Base-by-base conservation (phyloP, 2,888 invertebrate species). In the Tipula confusa region DNA sequence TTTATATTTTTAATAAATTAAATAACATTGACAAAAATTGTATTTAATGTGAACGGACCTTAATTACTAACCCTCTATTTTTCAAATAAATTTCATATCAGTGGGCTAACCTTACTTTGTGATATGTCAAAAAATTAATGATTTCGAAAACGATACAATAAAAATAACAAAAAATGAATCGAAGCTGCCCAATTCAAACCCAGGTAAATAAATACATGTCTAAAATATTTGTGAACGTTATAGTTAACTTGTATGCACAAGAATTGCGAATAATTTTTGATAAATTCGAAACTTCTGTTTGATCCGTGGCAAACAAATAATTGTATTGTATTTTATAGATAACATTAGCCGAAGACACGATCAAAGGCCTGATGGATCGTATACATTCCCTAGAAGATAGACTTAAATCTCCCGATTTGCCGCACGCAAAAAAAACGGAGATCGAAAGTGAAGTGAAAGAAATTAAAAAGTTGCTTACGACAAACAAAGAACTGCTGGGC, bases 391-490 rank as follows among this genome's bases (percentile, higher is more conserved):
- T 84, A n/a, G 84, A 84, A 83, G 83, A 84, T 31, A 18, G 82
- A 2, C 31, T 84, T 9, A 83, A 84, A 13, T 29, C 18, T 24
- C 82, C 43, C 15, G 36, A 36, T 15, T 18, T 84, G 11, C 11
- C 83, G 6, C 36, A 18, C 9, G 79, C 83, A 0, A 82, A 84
- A 33, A 82, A 48, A 24, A 18, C 24, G 4, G 82, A 82, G 15
- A 36, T 84, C 13, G 83, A 83, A 29, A 82, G 5, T 1, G 84
- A 84, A 79, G 7, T 84, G 7, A 31, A 83, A 24, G 84, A 84
- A 84, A 84, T 84, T 29, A 84, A 83, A 83, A 33, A 84, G n/a
- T 28, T 83, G n/a, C 64, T 84, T 15, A 82, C 81, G 5, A 80
- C 43, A 29, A 84, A 84, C 31, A 84, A 80, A 11, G 83, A 83